phyloP scores from a whole-genome alignment of 2,888 invertebrate species.

The Clivina fossor region DNA sequence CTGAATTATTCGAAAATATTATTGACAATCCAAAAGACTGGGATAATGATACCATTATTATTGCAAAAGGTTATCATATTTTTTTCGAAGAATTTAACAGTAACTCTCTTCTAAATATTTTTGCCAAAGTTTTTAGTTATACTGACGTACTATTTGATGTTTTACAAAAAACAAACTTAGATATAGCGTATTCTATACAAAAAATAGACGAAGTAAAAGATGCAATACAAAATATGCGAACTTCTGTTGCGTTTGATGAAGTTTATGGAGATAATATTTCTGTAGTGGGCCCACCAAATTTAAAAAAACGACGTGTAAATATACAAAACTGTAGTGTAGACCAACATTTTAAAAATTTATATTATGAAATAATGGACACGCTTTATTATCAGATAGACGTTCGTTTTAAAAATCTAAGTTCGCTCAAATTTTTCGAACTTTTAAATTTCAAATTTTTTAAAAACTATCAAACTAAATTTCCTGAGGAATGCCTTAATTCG shows the following conservation, averaged over 20 bases:
- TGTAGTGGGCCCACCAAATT: slow-evolving; percentile 8
- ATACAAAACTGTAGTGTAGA: neutral
- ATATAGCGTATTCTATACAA: slow-evolving; percentile 11
- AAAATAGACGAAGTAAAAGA: slow-evolving; percentile 9
- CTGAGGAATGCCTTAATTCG: slow-evolving; percentile 13
- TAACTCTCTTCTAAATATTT: slow-evolving; percentile 4
- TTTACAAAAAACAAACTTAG: slow-evolving; percentile 1
- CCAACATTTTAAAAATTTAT: slow-evolving; percentile 5
- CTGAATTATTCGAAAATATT: slow-evolving; percentile 35
- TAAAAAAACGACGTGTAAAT: neutral
- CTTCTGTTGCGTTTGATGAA: neutral
- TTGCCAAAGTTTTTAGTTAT: slow-evolving; percentile 13
- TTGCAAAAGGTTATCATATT: neutral
- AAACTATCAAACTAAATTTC: slow-evolving; percentile 7
- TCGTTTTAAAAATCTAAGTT: slow-evolving; percentile 11
- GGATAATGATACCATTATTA: slow-evolving; percentile 2
- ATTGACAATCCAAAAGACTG: slow-evolving; percentile 28
- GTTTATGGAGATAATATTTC: slow-evolving; percentile 5
- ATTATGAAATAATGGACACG: slow-evolving; percentile 16
- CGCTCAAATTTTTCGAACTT: slow-evolving; percentile 16
- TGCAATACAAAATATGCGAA: slow-evolving; percentile 6
- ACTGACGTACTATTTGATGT: slow-evolving; percentile 9
- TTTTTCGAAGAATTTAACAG: neutral
- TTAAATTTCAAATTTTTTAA: slow-evolving; percentile 11
- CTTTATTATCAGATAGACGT: slow-evolving; percentile 9